A percentile compares a stretch with the other conserved stretches of the same genome.
phyloP scores from a whole-genome alignment of 2,797 vertebrate species.

The Sebastes itinus region DNA sequence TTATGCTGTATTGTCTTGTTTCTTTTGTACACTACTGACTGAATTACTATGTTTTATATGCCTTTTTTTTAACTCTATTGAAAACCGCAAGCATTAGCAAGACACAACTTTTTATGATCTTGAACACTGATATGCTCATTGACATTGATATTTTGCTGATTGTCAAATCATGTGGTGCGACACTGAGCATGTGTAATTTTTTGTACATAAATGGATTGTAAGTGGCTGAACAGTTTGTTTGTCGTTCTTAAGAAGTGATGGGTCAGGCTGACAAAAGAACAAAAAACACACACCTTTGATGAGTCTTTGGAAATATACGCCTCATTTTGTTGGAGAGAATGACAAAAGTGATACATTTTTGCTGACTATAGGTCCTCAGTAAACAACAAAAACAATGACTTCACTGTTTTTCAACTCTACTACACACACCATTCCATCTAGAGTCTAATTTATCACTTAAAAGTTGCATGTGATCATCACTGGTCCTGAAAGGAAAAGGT shows the following conservation, averaged over 20 bases:
- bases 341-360: not conserved
- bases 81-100: not conserved
- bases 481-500: not conserved
- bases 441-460: not conserved
- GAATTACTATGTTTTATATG: conserved; percentile 5
- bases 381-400: not conserved
- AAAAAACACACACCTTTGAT: not conserved
- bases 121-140: not conserved
- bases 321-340: not conserved
- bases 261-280: not conserved
- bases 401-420: not conserved
- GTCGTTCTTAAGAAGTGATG: not conserved
- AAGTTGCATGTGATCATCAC: not conserved
- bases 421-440: not conserved
- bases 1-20: not conserved
- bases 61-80: not conserved
- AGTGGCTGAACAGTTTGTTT: not conserved
- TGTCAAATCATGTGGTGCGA: not conserved
- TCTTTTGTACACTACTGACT: conserved; percentile 8
- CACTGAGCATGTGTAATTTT: not conserved
- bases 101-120: not conserved
- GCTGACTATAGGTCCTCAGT: too few relatives aligned
- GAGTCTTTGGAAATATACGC: not conserved
- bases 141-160: not conserved
- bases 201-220: not conserved